Base-by-base conservation (phyloP, 2,888 invertebrate species). In the Watsonalla cultraria region DNA sequence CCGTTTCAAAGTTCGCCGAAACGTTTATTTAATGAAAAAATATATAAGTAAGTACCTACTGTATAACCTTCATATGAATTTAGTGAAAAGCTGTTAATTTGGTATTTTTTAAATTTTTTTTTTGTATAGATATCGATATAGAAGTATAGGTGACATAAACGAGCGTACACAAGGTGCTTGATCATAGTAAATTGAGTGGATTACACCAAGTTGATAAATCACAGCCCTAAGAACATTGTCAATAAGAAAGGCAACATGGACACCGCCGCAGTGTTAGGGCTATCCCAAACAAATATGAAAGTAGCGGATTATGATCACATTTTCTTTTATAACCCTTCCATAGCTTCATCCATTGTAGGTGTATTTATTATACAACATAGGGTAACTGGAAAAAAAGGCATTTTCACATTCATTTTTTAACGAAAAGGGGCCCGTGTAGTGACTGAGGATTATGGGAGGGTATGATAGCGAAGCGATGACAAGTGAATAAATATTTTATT, bases 261-360 rank as follows among this genome's bases (percentile, higher is more conserved):
- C 60, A 58, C 66, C 55, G 57, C 53, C 58, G 66, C 55, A 70
- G 68, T 65, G 66, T 68, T 68, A 61, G 51, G 68, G 66, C 68
- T 68, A 70, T 66, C 73, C 78, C 75, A 73, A 83, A 81, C 80
- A 84, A 84, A 85, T 80, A 80, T 78, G 71, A 70, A 76, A 77
- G 75, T 74, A 72, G 70, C 69, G 78, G 80, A 83, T 84, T 85
- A 85, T 80, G 80, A 82, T 85, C 80, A 77, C 77, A 83, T 85
- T 84, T 84, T 74, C 78, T 74, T 82, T 80, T 79, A 78, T 72
- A 78, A 75, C 80, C 75, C 76, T 74, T 74, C 76, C 70, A 78
- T 78, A 66, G 78, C 76, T 77, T 80, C 78, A 82, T 82, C 77
- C 73, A 61, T 61, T 62, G 62, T 68, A 72, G 70, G 62, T 72